Evolutionary conservation across 2,113 vertebrate species (phyloP), one percentile per base, ranked within the genome.

Genomic region (Colistium nudipinnis): DNA sequence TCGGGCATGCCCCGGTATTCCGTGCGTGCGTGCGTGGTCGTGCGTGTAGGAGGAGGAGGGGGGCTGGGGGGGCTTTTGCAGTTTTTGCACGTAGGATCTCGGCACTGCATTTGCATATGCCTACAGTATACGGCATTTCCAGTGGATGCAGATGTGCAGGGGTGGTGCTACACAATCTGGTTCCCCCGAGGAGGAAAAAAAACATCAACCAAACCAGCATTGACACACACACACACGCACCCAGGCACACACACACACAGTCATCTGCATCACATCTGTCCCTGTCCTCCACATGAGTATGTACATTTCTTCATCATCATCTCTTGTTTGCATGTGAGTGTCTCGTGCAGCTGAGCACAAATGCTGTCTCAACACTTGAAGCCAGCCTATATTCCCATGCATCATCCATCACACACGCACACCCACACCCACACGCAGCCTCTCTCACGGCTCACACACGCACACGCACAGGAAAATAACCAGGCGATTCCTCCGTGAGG

Each of bases 1-100:
- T 65, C 59, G 89, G 90, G 87, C 81, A 88, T 87, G 79, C 89
- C 90, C 87, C 82, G 87, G 88, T 81, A 87, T 88, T 87, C 83
- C 86, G 63, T 79, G 87, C 81, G 71, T 79, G 87, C 81, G 71
- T 83, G 83, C 59, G 66, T 84, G 57, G 64, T 75, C 62, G 65
- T 76, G 80, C 66, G 63, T 11, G 39, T 25, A 24, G 5, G 33
- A 53, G 57, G 70, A 62, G 45, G 68, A 31, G 66, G 28, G 51
- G 70, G 48, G 61, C 22, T 13, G 36, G 19, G 47, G 30, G 39
- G 47, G 41, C 31, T 67, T 54, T 76, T 72, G 71, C 60, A 70
- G 31, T 68, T 80, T 75, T 64, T 65, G 61, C 70, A 81, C 75
- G 84, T 85, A 80, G 14, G 74, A 65, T 43, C 57, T 41, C 2